phyloP scores from a whole-genome alignment of 2,797 vertebrate genomes.

The Rhinogobio ventralis region DNA sequence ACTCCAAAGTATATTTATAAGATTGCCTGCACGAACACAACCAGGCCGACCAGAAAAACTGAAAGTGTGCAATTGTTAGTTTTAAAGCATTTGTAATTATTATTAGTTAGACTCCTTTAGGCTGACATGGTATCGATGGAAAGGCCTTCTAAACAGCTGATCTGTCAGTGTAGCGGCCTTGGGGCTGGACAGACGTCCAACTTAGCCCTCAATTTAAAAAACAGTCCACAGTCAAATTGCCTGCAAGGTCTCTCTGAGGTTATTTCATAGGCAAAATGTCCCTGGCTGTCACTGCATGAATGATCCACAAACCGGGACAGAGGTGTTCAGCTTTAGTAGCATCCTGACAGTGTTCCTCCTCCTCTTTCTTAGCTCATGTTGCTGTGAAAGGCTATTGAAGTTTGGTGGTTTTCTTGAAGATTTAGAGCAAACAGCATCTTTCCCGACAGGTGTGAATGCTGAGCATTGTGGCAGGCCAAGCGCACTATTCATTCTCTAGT shows the following conservation, averaged over 20 bases:
- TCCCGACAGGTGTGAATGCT: conserved; percentile 31
- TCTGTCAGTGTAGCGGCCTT: background rate
- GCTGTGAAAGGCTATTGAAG: background rate
- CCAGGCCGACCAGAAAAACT: background rate
- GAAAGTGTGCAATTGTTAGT: background rate
- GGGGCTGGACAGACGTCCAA: background rate
- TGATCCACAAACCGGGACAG: conserved; percentile 30
- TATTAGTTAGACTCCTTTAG: background rate
- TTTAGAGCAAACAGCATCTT: conserved; percentile 34
- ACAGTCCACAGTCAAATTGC: conserved; percentile 32
- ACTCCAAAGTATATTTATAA: conserved; percentile 12
- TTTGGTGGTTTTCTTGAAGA: conserved; percentile 30
- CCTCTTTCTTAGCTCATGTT: conserved; percentile 27
- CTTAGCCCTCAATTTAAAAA: conserved; percentile 13
- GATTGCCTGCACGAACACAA: background rate
- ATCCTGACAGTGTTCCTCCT: background rate
- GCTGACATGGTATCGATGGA: background rate
- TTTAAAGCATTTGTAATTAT: conserved; percentile 18
- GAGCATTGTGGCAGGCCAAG: conserved; percentile 27
- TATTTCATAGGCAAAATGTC: conserved; percentile 36
- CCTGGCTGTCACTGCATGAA: conserved; percentile 12
- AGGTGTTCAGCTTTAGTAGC: background rate
- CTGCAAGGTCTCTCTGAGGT: conserved; percentile 30
- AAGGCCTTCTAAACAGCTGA: conserved; percentile 9
- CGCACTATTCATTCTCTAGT: conserved; percentile 39